Percentiles rank a stretch among this genome's conserved stretches.
Evolutionary conservation across 1,140 invertebrate species (phyloP).

Genomic region (Drosophila ironensis): DNA sequence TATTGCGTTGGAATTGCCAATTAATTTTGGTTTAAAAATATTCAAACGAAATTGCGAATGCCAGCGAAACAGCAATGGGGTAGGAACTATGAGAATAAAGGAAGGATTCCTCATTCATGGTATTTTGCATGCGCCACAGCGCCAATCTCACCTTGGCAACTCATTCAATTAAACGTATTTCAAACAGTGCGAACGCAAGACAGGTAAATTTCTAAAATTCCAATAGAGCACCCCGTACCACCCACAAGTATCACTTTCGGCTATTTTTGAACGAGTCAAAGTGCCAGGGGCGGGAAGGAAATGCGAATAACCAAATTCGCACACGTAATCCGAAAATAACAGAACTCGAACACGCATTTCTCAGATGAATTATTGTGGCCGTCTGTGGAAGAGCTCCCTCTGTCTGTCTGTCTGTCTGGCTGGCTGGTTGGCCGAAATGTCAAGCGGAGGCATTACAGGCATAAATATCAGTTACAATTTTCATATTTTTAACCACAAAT

Average conservation of each 20-base stretch:
- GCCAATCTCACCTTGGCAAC: conserved; percentile 21
- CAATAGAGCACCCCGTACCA: conserved; percentile 49
- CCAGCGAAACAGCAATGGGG: too few species aligned
- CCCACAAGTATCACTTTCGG: conserved; percentile 49
- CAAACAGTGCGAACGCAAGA: neutral
- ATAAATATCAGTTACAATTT: conserved; percentile 79
- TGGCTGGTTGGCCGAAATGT: conserved; percentile 47
- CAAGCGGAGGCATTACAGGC: conserved; percentile 69
- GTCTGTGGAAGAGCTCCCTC: neutral
- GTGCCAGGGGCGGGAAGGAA: neutral
- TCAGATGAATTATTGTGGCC: conserved; percentile 71
- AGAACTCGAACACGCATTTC: conserved; percentile 65
- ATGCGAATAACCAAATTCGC: conserved; percentile 33
- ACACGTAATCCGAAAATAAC: conserved; percentile 64
- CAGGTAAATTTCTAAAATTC: conserved; percentile 33
- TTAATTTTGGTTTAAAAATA: too few species aligned
- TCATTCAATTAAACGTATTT: conserved; percentile 53
- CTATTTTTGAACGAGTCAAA: conserved; percentile 27
- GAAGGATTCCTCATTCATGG: conserved; percentile 19
- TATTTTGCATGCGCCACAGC: conserved; percentile 40
- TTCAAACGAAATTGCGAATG: too few species aligned
- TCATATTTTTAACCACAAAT: conserved; percentile 73
- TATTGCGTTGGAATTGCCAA: too few species aligned
- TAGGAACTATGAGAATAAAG: neutral
- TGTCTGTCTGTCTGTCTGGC: neutral